phyloP scores from a whole-genome alignment of 2,113 vertebrate species.

The Zosterops japonicus region DNA sequence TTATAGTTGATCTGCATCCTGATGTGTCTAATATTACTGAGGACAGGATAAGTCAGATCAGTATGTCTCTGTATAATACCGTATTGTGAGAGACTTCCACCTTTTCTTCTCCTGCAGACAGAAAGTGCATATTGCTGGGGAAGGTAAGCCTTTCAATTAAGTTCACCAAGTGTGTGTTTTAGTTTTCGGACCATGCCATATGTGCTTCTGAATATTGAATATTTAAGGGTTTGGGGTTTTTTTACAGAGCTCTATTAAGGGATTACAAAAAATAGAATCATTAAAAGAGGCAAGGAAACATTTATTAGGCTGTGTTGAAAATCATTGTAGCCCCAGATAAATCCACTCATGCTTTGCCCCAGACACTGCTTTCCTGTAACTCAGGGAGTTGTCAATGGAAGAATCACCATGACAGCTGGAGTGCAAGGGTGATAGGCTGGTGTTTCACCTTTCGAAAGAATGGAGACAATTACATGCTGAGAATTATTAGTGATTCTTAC shows the following conservation, averaged over 20 bases:
- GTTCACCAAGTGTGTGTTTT: background rate
- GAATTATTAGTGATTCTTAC: background rate
- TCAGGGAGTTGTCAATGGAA: background rate
- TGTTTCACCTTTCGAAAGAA: background rate
- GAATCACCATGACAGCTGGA: background rate
- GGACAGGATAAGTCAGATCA: background rate
- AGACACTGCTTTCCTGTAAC: background rate
- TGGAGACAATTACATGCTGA: background rate
- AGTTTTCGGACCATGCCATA: background rate
- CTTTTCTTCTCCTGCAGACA: background rate
- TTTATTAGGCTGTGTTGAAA: background rate
- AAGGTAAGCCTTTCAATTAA: background rate
- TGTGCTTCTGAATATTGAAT: background rate
- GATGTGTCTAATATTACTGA: background rate
- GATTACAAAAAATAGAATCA: background rate
- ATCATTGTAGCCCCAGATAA: background rate
- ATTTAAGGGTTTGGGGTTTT: rapidly evolving
- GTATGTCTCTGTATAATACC: background rate
- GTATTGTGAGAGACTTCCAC: conserved; percentile 28
- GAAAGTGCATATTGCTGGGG: background rate
- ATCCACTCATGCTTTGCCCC: background rate
- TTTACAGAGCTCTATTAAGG: background rate
- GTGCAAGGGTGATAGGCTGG: rapidly evolving
- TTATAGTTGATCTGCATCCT: background rate
- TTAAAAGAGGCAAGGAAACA: background rate